Conservation (phyloP, 2,797 vertebrate genomes). For the Lindbergichthys nudifrons region DNA sequence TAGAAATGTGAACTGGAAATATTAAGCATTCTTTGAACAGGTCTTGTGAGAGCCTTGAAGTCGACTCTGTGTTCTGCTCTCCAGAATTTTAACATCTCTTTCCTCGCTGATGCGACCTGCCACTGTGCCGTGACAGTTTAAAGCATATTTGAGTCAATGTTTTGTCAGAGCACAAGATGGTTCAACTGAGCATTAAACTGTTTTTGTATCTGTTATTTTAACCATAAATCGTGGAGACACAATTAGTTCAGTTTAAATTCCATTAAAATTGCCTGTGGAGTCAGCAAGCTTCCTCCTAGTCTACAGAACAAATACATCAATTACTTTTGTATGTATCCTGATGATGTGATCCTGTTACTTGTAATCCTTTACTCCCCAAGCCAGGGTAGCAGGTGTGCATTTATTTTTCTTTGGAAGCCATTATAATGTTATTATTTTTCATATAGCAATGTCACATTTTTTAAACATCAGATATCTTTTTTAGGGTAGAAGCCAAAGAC, state of each 20-base stretch:
- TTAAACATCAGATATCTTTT: not conserved
- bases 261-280: too few relatives aligned
- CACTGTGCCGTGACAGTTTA: conserved; percentile 6
- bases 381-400: too few relatives aligned
- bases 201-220: conserved; percentile 20
- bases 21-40: conserved; percentile 31
- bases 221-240: not conserved
- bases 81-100: not conserved
- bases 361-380: too few relatives aligned
- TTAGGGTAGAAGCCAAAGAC: conserved; percentile 1
- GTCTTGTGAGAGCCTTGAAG: not conserved
- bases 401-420: too few relatives aligned
- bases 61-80: conserved; percentile 3
- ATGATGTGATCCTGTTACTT: too few relatives aligned
- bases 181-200: conserved; percentile 6
- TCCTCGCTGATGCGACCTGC: conserved; percentile 26
- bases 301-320: too few relatives aligned
- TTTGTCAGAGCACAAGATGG: conserved; percentile 13
- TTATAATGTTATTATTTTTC: not conserved
- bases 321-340: too few relatives aligned
- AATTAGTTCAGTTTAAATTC: too few relatives aligned
- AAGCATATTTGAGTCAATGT: conserved; percentile 26
- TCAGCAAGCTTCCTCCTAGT: too few relatives aligned
- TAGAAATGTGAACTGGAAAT: conserved; percentile 63
- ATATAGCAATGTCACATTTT: not conserved